phyloP scores from a whole-genome alignment of 2,797 vertebrate genomes.

The Schizopygopsis malacanthus region DNA sequence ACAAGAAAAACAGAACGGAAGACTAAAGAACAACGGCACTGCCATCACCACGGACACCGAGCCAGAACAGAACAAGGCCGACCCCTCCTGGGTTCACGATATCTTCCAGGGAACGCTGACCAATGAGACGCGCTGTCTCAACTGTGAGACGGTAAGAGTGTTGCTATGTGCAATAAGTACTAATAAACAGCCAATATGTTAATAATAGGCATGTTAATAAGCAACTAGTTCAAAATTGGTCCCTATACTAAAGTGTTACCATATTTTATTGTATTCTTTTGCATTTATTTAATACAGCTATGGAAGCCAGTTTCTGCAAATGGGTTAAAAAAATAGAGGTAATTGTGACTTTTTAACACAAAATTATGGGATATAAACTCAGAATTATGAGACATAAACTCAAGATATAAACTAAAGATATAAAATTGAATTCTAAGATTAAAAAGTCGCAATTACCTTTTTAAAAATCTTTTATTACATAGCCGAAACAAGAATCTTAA shows the following conservation, averaged over 20 bases:
- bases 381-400: not conserved
- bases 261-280: not conserved
- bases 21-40: conserved; percentile 91
- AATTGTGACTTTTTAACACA: not conserved
- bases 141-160: conserved; percentile 93
- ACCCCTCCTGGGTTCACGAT: conserved; percentile 97
- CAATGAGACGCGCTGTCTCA: conserved; percentile 98
- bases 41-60: conserved; percentile 76
- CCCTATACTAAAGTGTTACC: not conserved
- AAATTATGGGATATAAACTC: not conserved
- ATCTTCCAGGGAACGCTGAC: conserved; percentile 99
- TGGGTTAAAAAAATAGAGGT: too few species aligned
- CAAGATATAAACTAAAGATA: not conserved
- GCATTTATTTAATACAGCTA: not conserved
- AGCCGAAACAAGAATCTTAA: not conserved
- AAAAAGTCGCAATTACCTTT: not conserved
- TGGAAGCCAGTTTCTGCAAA: not conserved
- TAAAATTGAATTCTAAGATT: not conserved
- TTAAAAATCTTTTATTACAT: not conserved
- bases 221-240: not conserved
- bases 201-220: not conserved
- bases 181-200: not conserved
- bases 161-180: not conserved
- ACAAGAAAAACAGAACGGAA: conserved; percentile 94
- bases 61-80: conserved; percentile 82